phyloP scores from a whole-genome alignment of 2,888 invertebrate genomes.

The Brachylomia viminalis region DNA sequence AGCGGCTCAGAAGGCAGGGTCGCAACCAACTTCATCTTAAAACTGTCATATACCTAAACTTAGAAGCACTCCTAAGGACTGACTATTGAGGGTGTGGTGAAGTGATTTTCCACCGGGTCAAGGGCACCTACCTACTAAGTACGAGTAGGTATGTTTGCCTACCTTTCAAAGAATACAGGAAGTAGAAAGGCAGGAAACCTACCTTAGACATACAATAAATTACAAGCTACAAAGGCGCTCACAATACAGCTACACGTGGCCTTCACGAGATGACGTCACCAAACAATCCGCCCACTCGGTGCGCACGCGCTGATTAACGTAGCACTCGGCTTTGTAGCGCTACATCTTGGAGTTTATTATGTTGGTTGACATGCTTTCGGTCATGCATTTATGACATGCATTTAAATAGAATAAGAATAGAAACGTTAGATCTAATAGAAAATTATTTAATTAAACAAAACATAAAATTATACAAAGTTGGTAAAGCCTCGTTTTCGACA shows the following conservation, averaged over 20 bases:
- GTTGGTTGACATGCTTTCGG: slow-evolving; percentile 20
- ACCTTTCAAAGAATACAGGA: not conserved
- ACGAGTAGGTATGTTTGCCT: not conserved
- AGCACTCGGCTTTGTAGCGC: slow-evolving; percentile 50
- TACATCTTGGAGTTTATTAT: slow-evolving; percentile 35
- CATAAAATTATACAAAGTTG: no score
- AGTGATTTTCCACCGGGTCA: not conserved
- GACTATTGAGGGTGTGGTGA: not conserved
- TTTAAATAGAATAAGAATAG: not conserved
- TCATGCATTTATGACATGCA: not conserved
- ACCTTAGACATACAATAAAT: not conserved
- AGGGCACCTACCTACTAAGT: no score
- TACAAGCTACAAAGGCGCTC: slow-evolving; percentile 43
- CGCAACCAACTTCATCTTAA: no score
- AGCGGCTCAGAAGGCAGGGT: no score
- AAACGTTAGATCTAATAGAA: no score
- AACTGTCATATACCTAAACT: not conserved
- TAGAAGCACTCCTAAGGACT: not conserved
- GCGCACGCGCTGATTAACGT: slow-evolving; percentile 54
- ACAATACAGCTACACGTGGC: slow-evolving; percentile 43
- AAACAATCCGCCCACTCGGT: slow-evolving; percentile 50
- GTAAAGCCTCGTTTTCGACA: not conserved
- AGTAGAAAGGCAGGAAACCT: not conserved
- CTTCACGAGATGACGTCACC: slow-evolving; percentile 48
- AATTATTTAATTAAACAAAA: no score